Percentiles rank a stretch among this genome's conserved stretches.
phyloP scores from a whole-genome alignment of 2,113 vertebrate genomes.

The Laterallus jamaicensis region DNA sequence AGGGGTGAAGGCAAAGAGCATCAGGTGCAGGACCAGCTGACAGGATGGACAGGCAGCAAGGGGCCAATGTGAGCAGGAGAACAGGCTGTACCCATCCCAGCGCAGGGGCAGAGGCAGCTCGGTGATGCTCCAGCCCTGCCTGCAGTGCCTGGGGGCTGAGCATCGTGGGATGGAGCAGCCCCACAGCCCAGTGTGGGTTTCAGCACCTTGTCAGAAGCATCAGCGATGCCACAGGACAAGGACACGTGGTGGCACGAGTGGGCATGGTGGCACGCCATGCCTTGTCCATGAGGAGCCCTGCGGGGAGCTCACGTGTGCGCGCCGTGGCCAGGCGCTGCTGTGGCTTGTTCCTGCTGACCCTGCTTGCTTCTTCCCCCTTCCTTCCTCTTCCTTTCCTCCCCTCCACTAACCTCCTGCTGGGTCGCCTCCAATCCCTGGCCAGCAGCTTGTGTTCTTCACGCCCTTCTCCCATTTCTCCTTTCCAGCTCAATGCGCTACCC shows the following conservation, averaged over 20 bases:
- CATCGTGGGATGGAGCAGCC: not conserved
- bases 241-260: rapidly evolving
- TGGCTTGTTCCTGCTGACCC: not conserved
- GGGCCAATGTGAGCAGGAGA: not conserved
- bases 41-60: not conserved
- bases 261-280: rapidly evolving
- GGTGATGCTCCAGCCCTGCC: not conserved
- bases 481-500: slow-evolving; percentile 88
- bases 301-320: slow-evolving; percentile 7
- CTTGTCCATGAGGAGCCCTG: slow-evolving; percentile 36
- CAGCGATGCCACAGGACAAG: not conserved
- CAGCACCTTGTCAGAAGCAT: not conserved
- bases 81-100: not conserved
- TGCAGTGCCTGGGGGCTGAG: rapidly evolving
- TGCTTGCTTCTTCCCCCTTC: not conserved
- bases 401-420: not conserved
- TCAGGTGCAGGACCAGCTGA: not conserved
- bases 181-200: rapidly evolving
- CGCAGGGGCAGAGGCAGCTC: not conserved
- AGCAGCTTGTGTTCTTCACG: slow-evolving; percentile 44
- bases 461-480: slow-evolving; percentile 75
- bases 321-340: not conserved
- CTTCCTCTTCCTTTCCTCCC: not conserved
- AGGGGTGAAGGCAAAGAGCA: no score
- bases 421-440: not conserved